Conservation (phyloP, 2,113 vertebrate genomes). For the Noturus placidus region DNA sequence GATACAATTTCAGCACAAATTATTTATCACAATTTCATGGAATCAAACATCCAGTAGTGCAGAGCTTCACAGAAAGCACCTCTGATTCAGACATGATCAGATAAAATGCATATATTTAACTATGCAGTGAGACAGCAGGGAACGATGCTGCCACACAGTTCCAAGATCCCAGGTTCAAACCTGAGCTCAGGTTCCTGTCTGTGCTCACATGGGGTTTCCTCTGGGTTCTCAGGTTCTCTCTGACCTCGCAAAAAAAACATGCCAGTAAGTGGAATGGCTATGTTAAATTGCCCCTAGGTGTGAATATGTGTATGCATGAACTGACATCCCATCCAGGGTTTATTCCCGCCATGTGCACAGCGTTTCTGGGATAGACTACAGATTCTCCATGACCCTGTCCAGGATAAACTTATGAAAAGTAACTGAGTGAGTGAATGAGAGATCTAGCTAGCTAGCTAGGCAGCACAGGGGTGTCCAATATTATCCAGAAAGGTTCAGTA, state of each 20-base stretch:
- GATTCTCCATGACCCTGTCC: background rate
- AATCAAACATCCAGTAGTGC: too few relatives aligned
- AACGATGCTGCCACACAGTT: background rate
- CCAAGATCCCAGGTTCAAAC: background rate
- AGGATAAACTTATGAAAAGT: background rate
- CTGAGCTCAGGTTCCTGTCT: background rate
- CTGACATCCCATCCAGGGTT: background rate
- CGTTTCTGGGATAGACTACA: background rate
- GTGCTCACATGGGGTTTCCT: background rate
- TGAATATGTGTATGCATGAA: background rate
- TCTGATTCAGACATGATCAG: background rate
- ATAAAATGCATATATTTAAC: background rate
- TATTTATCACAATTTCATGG: too few relatives aligned
- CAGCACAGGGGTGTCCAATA: too few relatives aligned
- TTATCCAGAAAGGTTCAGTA: too few relatives aligned
- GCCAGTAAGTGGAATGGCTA: background rate
- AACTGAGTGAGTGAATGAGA: background rate
- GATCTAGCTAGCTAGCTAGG: too few relatives aligned
- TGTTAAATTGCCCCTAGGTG: background rate
- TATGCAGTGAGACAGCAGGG: background rate
- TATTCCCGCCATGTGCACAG: background rate
- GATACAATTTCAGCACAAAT: background rate
- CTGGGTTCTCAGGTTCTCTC: background rate
- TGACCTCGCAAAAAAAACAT: background rate
- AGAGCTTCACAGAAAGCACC: background rate